A percentile compares a stretch with the other conserved stretches of the same genome.
These are phyloP conservation scores for Sarcophaga carnaria DNA, from an alignment of 2,888 invertebrate species.

Conservation along the genomic window DNA sequence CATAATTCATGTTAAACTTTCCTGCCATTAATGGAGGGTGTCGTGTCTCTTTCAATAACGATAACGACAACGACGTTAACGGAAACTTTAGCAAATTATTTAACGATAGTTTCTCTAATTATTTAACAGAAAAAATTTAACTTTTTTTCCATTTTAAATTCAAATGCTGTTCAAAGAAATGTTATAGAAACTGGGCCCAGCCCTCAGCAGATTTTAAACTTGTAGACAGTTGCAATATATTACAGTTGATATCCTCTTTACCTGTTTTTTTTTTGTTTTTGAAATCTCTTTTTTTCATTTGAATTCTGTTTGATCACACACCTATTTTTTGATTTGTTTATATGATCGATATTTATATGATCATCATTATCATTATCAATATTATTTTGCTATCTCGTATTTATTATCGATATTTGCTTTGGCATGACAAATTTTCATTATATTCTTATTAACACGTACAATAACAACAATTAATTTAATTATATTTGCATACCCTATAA, in stretches of 20 bases:
- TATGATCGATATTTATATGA: not conserved
- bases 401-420: not conserved
- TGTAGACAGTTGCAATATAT: not conserved
- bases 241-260: constrained; percentile 5
- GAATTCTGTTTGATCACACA: constrained; percentile 16
- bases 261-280: too few relatives aligned
- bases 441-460: constrained; percentile 29
- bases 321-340: constrained; percentile 9
- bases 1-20: constrained; percentile 57
- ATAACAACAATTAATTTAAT: not conserved
- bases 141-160: too few relatives aligned
- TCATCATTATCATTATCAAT: constrained; percentile 21
- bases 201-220: too few relatives aligned
- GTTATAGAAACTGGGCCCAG: too few relatives aligned
- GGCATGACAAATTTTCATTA: not conserved
- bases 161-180: too few relatives aligned
- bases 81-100: constrained; percentile 31
- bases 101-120: constrained; percentile 34
- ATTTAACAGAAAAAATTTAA: not conserved
- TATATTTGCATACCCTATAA: constrained; percentile 11
- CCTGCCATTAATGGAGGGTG: not conserved
- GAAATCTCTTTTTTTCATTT: not conserved
- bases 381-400: constrained; percentile 7
- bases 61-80: not conserved
- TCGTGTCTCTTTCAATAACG: not conserved